Evolutionary conservation across 2,888 invertebrate genomes (phyloP), one percentile per base, ranked within the genome.

Genomic region (Sinhomidia bicolor): DNA sequence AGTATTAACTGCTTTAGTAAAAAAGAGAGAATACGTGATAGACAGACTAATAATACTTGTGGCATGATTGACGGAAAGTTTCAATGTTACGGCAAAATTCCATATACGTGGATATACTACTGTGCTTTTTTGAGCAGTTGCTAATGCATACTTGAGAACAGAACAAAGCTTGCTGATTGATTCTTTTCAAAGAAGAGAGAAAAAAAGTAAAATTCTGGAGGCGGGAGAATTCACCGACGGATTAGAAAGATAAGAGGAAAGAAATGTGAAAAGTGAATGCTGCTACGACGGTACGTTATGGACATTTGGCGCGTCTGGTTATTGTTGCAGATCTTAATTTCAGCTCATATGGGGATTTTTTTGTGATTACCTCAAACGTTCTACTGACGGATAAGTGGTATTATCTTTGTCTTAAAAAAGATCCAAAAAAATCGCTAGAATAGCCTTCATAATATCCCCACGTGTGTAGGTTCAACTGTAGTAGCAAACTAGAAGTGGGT

Each of bases 131-230:
- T 26, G 23, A 60, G 10, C 17, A 3, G 62, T 32, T 32, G 62
- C 62, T 65, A 29, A 65, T 32, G n/a, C n/a, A n/a, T n/a, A 65
- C 29, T 65, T 65, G 62, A 32, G 32, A 65, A 29, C 32, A 6
- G 62, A 65, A 65, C 32, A 32, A 65, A 65, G 62, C 32, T 32
- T n/a, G 62, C 32, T 65, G 62, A 65, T 65, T 65, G 62, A 65
- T 65, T 65, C 60, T 32, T 32, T 32, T 65, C 14, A 65, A 14
- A 5, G 20, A n/a, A n/a, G n/a, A n/a, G n/a, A n/a, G 6, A 60
- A 26, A 9, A 65, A 32, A 60, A 60, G 26, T 60, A 23, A 60
- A 60, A 60, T 60, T 26, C 7, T 60, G 60, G 17, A 9, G n/a
- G n/a, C n/a, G n/a, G n/a, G n/a, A 65, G 32, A 65, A 65, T 26